Evolutionary conservation across 2,113 vertebrate genomes (phyloP).

Genomic region (Ictalurus furcatus): DNA sequence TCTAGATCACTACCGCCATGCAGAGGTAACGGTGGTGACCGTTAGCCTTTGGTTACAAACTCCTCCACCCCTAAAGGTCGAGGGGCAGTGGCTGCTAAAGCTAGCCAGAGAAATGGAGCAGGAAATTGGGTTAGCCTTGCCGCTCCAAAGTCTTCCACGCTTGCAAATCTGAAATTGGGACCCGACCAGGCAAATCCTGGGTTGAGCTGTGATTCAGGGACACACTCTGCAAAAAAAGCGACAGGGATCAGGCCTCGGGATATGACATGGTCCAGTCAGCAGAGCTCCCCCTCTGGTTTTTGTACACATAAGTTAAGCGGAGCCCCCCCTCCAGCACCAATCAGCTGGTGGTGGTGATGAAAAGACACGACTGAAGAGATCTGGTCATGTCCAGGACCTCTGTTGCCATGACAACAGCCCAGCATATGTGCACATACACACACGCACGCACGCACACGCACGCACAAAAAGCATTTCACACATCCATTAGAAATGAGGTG

Average conservation of each 20-base stretch:
- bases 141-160: slow-evolving; percentile 46
- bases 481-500: not conserved
- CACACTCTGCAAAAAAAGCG: slow-evolving; percentile 34
- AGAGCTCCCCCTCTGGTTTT: slow-evolving; percentile 11
- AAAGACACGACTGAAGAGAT: slow-evolving; percentile 23
- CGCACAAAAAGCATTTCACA: not conserved
- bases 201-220: slow-evolving; percentile 29
- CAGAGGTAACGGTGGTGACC: slow-evolving; percentile 13
- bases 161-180: slow-evolving; percentile 54
- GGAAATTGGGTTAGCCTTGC: slow-evolving; percentile 51
- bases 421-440: not conserved
- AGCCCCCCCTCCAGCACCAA: not conserved
- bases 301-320: slow-evolving; percentile 17
- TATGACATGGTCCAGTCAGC: slow-evolving; percentile 38
- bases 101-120: slow-evolving; percentile 48
- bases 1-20: not conserved
- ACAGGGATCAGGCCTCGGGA: slow-evolving; percentile 49
- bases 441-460: not conserved
- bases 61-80: not conserved
- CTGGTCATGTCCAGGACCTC: not conserved
- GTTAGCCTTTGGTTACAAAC: slow-evolving; percentile 8
- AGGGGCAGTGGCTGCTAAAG: not conserved
- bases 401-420: slow-evolving; percentile 52
- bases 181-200: slow-evolving; percentile 45
- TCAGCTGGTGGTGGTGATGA: slow-evolving; percentile 33